Percentiles rank a stretch among this genome's conserved stretches.
Evolutionary conservation across 2,888 invertebrate species (phyloP).

Genomic region (Drosophila engyochracea): DNA sequence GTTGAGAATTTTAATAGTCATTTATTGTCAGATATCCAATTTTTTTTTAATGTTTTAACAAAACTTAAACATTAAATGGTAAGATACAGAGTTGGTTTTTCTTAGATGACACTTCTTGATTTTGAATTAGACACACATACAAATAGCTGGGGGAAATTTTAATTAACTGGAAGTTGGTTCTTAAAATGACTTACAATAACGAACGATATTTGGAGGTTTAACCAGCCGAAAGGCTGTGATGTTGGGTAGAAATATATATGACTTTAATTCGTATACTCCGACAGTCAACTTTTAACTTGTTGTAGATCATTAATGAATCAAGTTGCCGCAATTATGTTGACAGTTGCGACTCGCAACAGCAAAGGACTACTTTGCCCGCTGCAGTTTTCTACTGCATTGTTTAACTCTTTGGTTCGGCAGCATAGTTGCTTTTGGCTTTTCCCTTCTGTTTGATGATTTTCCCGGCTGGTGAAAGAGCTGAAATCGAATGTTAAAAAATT

Average conservation of each 20-base stretch:
- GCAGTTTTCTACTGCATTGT: constrained; percentile 40
- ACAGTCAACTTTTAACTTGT: constrained; percentile 2
- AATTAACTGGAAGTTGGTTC: neutral
- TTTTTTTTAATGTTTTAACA: neutral
- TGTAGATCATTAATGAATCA: constrained; percentile 52
- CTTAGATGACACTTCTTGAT: neutral
- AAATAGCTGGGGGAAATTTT: neutral
- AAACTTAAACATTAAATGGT: neutral
- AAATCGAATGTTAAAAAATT: constrained; percentile 31
- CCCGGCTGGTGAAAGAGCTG: constrained; percentile 9
- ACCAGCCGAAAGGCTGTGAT: neutral
- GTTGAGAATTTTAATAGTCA: neutral
- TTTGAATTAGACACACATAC: neutral
- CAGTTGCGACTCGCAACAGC: constrained; percentile 15
- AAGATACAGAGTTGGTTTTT: neutral
- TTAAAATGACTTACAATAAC: neutral
- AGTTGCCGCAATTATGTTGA: constrained; percentile 30
- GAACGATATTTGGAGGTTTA: neutral
- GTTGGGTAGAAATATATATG: too few relatives aligned
- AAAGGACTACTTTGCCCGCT: constrained; percentile 15
- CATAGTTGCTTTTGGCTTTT: constrained; percentile 24
- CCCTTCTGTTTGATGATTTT: constrained; percentile 3
- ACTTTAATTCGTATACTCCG: neutral
- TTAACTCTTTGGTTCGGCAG: constrained; percentile 26
- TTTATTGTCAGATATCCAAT: neutral